These are phyloP conservation scores for Podarcis cretensis DNA, from an alignment of 2,113 vertebrate genomes.

Conservation along the genomic window DNA sequence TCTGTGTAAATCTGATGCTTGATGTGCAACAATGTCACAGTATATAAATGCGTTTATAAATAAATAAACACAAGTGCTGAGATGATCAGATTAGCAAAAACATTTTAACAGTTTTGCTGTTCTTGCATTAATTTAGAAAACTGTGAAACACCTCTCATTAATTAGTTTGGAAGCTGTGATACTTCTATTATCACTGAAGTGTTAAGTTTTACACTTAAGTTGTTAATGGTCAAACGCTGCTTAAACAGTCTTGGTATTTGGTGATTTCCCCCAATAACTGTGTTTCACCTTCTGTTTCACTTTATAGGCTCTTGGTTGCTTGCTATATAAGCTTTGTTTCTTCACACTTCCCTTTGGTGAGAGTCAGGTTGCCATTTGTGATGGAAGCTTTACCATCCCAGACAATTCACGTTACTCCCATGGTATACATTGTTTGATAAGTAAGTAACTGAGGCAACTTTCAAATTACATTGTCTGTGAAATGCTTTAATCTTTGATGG, in stretches of 20 bases:
- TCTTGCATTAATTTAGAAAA: not conserved
- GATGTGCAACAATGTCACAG: not conserved
- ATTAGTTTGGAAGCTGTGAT: not conserved
- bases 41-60: not conserved
- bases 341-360: slow-evolving; percentile 98
- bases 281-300: slow-evolving; percentile 14
- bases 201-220: not conserved
- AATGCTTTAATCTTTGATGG: not conserved
- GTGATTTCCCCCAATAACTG: slow-evolving; percentile 18
- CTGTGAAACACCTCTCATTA: not conserved
- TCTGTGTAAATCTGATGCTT: not conserved
- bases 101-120: not conserved
- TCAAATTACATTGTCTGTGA: rapidly evolving
- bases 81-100: not conserved
- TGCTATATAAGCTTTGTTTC: slow-evolving; percentile 99
- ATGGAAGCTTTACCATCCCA: slow-evolving; percentile 94
- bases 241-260: not conserved
- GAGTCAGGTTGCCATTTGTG: slow-evolving; percentile 98
- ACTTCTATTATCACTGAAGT: not conserved
- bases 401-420: slow-evolving; percentile 93
- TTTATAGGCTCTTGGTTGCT: slow-evolving; percentile 94
- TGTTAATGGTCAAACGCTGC: not conserved
- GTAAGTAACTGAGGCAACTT: slow-evolving; percentile 79
- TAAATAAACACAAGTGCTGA: not conserved
- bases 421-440: slow-evolving; percentile 91